These are phyloP conservation scores for Gobio gobio DNA, from an alignment of 2,113 vertebrate species.

Conservation along the genomic window DNA sequence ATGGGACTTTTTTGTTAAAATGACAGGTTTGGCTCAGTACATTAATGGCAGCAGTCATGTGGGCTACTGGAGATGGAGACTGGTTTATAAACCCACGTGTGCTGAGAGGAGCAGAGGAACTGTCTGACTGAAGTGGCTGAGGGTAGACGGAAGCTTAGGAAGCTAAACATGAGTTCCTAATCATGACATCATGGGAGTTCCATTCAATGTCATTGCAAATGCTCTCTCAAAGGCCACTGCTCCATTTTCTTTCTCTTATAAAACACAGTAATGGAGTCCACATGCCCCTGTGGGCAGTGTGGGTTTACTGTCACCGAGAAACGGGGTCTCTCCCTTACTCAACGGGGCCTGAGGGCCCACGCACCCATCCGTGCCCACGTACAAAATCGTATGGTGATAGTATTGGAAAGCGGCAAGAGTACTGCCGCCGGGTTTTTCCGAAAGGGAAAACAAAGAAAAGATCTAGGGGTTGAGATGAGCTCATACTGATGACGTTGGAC, in stretches of 20 bases:
- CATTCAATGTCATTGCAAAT: constrained; percentile 32
- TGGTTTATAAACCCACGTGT: not conserved
- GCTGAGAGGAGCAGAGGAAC: not conserved
- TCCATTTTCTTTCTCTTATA: constrained; percentile 66
- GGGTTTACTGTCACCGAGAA: constrained; percentile 71
- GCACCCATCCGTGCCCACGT: not conserved
- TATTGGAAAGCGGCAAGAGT: constrained; percentile 63
- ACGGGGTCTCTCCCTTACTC: constrained; percentile 66
- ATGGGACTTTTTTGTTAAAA: constrained; percentile 9
- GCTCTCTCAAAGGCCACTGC: constrained; percentile 48
- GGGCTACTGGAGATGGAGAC: not conserved
- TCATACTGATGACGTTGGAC: constrained; percentile 69
- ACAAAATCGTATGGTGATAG: constrained; percentile 66
- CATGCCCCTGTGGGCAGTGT: constrained; percentile 72
- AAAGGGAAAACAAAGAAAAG: constrained; percentile 51
- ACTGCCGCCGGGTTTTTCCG: constrained; percentile 55
- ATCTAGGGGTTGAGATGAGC: constrained; percentile 66
- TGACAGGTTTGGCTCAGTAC: not conserved
- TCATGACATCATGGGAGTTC: constrained; percentile 49
- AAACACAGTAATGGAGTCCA: constrained; percentile 77
- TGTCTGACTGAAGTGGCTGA: not conserved
- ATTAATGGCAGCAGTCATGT: not conserved
- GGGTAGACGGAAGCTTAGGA: constrained; percentile 17
- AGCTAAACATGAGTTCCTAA: constrained; percentile 37
- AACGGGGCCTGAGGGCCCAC: constrained; percentile 10